Evolutionary conservation across 2,797 vertebrate genomes (phyloP), one percentile per base, ranked within the genome.

Genomic region (Tokudaia muenninki): DNA sequence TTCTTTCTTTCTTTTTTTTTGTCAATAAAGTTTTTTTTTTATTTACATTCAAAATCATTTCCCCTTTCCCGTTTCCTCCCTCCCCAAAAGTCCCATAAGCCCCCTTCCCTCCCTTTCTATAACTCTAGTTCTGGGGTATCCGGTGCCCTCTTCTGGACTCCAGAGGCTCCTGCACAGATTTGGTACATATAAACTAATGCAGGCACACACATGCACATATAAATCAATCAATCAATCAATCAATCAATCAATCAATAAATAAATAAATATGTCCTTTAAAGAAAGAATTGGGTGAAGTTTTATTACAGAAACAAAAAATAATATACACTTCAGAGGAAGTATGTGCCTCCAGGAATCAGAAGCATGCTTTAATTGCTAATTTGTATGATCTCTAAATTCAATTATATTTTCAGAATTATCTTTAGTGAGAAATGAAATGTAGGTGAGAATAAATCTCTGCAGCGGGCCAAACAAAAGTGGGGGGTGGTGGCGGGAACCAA

Each of bases 401-500:
- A 14, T 65, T 79, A 9, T 83, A 44, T 34, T 47, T 88, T 52
- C 91, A 67, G 37, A 83, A 63, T 88, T 74, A n/a, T 14, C 47
- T 78, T 79, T 72, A 72, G n/a, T 57, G 14, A 79, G 67, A 52
- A 70, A 81, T 41, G 63, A 81, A 47, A 24, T 31, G 3, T 2
- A 24, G 34, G 13, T 8, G 16, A 78, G 65, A 70, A 63, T 59
- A 75, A 84, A 61, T 1, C 24, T 47, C 22, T 31, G 52, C 13
- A 29, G 12, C 3, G 19, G 1, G 24, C 31, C 70, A 26, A 22
- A 55, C 17, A n/a, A 34, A 80, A 86, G 1, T 10, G 16, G 16
- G 21, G 7, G 11, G 1, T 6, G 2, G 3, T 2, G 0, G 6
- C 1, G 29, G 31, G 13, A n/a, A 17, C 16, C 67, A n/a, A 37